Evolutionary conservation across 2,113 vertebrate genomes (phyloP).

Genomic region (Morone chrysops): DNA sequence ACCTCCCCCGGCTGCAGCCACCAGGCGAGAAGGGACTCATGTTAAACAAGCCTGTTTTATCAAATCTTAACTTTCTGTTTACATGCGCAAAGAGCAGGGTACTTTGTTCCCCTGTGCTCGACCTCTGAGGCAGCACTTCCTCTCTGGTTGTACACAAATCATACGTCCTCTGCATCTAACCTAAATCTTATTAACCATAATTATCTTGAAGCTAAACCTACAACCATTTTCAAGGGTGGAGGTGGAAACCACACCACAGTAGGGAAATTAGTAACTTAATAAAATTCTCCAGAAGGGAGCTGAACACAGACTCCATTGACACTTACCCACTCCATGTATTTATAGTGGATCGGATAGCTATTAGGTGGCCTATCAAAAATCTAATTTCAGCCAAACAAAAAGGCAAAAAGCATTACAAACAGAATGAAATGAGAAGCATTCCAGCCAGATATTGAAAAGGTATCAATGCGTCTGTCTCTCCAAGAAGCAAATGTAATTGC

Average conservation of each 20-base stretch:
- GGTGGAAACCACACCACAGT: background rate
- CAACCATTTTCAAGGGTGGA: background rate
- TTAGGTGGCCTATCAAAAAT: too few relatives aligned
- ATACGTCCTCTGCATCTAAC: background rate
- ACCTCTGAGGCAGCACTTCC: background rate
- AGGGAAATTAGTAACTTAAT: too few relatives aligned
- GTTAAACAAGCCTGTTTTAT: slow-evolving; percentile 30
- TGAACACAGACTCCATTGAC: too few relatives aligned
- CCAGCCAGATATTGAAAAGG: background rate
- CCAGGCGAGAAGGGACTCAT: slow-evolving; percentile 13
- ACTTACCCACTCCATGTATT: too few relatives aligned
- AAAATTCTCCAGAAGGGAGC: too few relatives aligned
- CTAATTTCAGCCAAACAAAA: too few relatives aligned
- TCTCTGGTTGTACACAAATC: background rate
- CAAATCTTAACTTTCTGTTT: slow-evolving; percentile 23
- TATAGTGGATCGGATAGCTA: too few relatives aligned
- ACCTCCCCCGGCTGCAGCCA: slow-evolving; percentile 24
- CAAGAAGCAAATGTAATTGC: background rate
- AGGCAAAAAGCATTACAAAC: background rate
- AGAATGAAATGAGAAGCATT: background rate
- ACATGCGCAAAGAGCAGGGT: background rate
- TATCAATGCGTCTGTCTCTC: background rate
- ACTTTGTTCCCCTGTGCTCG: background rate
- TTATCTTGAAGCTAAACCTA: background rate
- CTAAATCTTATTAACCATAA: background rate